Base-by-base conservation (phyloP, 2,888 invertebrate species). In the Neoaliturus tenellus region DNA sequence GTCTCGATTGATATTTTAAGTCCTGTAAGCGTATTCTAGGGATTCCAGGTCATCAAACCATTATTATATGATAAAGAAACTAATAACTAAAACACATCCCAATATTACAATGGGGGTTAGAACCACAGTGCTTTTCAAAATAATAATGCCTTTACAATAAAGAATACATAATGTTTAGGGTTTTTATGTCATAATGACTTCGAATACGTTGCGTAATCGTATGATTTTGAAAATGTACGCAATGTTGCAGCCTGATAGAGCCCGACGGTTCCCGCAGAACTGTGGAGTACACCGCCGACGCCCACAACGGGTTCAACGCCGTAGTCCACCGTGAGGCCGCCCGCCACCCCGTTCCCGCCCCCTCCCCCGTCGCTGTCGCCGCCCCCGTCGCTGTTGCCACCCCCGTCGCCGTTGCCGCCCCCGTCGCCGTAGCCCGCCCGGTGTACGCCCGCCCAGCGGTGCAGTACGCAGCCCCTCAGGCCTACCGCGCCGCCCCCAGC, bases 241-340 rank as follows among this genome's bases (percentile, higher is more conserved):
- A 5, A 14, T 23, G 51, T 62, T 62, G 4, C 62, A 91, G 91
- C 23, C 48, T 81, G n/a, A 33, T 48, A 28, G 81, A 81, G 51
- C 81, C 81, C 23, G 81, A 81, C 20, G 81, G 81, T 25, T 48
- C 69, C 14, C 69, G 69, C 20, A 41, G 81, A 5, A 41, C 41
- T 0, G 81, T 81, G 10, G 81, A 81, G 84, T 88, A 88, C 86
- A 87, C 87, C 81, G 88, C 88, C 35, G 88, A 88, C 86, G 87
- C 88, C 69, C 86, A 87, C 87, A 88, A 88, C 85, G 81, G 81
- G 10, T 88, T 88, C 87, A 88, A 88, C 86, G 88, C 88, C 81
- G 87, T 88, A 83, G 88, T 88, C 62, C 86, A 87, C 84, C 69
- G 81, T 0, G 20, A 44, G 41, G 20, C 71, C 20, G 69, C 44